A percentile compares a stretch with the other conserved stretches of the same genome.
These are phyloP conservation scores for Cromileptes altivelis DNA, from an alignment of 2,113 vertebrate genomes.

Conservation along the genomic window DNA sequence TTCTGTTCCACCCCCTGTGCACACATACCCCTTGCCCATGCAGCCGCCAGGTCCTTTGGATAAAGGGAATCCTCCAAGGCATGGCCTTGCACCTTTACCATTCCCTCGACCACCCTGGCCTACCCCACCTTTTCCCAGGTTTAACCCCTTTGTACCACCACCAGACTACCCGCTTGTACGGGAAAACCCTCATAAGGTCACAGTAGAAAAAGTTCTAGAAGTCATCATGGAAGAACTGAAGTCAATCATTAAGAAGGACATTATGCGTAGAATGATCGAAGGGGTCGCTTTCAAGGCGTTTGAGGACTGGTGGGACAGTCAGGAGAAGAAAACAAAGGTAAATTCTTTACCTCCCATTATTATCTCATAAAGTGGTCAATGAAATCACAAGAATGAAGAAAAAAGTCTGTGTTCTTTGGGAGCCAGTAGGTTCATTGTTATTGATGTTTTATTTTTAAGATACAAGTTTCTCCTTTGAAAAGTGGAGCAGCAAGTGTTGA, in stretches of 20 bases:
- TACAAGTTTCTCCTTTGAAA: constrained; percentile 87
- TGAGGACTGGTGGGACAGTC: constrained; percentile 96
- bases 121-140: constrained; percentile 84
- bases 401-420: background rate
- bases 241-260: constrained; percentile 94
- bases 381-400: background rate
- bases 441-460: constrained; percentile 74
- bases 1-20: constrained; percentile 77
- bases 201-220: constrained; percentile 91
- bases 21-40: constrained; percentile 83
- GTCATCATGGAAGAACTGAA: constrained; percentile 93
- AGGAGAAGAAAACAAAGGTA: constrained; percentile 92
- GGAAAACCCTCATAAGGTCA: constrained; percentile 90
- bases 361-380: background rate
- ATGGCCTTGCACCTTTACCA: constrained; percentile 53
- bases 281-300: constrained; percentile 94
- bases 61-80: constrained; percentile 85
- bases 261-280: constrained; percentile 95
- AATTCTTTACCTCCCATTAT: constrained; percentile 1
- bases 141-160: constrained; percentile 92
- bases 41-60: constrained; percentile 85
- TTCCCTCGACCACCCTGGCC: constrained; percentile 88
- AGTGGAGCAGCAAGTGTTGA: constrained; percentile 86
- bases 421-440: background rate
- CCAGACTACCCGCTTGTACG: constrained; percentile 87